Evolutionary conservation across 2,888 invertebrate genomes (phyloP).

Genomic region (Ophraella communa): DNA sequence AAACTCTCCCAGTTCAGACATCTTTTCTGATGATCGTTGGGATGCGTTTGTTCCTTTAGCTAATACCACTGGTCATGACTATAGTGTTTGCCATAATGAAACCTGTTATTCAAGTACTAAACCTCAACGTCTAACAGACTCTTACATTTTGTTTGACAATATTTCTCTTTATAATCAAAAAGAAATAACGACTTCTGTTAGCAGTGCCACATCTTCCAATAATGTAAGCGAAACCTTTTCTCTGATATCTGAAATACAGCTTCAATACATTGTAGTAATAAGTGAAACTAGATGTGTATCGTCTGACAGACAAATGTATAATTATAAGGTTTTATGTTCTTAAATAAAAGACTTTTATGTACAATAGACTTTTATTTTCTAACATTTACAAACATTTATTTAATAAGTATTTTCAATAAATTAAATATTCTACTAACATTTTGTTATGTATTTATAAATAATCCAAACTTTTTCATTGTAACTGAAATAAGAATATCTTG

Average conservation of each 20-base stretch:
- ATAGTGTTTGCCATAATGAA: not conserved
- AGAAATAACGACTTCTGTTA: not conserved
- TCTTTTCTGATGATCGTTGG: not conserved
- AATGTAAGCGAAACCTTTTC: not conserved
- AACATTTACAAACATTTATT: slow-evolving; percentile 3
- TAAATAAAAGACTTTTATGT: not conserved
- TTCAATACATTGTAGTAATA: not conserved
- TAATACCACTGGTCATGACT: not conserved
- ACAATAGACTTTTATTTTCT: slow-evolving; percentile 7
- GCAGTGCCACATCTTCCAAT: not conserved
- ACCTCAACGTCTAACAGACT: not conserved
- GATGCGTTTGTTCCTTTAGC: not conserved
- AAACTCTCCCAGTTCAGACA: not conserved
- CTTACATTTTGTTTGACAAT: not conserved
- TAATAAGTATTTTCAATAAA: not conserved
- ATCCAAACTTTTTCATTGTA: not conserved
- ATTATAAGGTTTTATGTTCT: not conserved
- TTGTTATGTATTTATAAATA: not conserved
- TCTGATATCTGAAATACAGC: not conserved
- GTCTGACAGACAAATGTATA: not conserved
- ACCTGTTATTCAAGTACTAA: not conserved
- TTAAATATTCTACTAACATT: not conserved
- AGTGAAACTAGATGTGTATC: not conserved
- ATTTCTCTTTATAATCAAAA: not conserved
- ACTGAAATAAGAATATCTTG: not conserved